Evolutionary conservation across 2,888 invertebrate genomes (phyloP).

Genomic region (Himalopsyche japonica): DNA sequence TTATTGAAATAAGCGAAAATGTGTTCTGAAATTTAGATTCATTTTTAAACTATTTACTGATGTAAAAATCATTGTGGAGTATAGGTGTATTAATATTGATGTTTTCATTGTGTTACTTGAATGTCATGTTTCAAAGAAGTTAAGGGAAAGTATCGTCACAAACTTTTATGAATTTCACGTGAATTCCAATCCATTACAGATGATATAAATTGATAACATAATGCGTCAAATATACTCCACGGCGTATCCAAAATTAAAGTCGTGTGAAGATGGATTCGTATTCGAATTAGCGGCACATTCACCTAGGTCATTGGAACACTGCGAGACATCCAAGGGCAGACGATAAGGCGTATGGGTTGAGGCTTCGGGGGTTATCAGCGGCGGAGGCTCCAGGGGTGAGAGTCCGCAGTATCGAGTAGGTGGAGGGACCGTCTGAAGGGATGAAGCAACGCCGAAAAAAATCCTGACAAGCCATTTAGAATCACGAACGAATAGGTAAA

Average conservation of each 20-base stretch:
- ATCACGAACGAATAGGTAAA: constrained; percentile 1
- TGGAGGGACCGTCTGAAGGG: neutral
- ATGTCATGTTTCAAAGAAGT: neutral
- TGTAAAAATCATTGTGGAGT: too few relatives aligned
- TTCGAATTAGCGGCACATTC: neutral
- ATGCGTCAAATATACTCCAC: neutral
- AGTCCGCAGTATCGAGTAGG: neutral
- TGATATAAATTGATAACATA: neutral
- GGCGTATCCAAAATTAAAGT: neutral
- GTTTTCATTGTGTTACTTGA: too few relatives aligned
- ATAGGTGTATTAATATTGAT: too few relatives aligned
- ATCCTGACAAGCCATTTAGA: neutral
- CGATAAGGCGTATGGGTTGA: neutral
- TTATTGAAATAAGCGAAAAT: too few relatives aligned
- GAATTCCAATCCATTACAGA: neutral
- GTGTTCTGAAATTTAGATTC: too few relatives aligned
- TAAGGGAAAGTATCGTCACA: neutral
- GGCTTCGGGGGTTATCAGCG: neutral
- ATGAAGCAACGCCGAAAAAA: neutral
- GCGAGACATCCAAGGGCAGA: neutral
- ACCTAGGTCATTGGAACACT: neutral
- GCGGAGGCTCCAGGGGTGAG: neutral
- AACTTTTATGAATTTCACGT: neutral
- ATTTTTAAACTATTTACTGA: too few relatives aligned
- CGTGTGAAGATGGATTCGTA: neutral